phyloP scores from a whole-genome alignment of 2,888 invertebrate species.

The Drosophila formosana region DNA sequence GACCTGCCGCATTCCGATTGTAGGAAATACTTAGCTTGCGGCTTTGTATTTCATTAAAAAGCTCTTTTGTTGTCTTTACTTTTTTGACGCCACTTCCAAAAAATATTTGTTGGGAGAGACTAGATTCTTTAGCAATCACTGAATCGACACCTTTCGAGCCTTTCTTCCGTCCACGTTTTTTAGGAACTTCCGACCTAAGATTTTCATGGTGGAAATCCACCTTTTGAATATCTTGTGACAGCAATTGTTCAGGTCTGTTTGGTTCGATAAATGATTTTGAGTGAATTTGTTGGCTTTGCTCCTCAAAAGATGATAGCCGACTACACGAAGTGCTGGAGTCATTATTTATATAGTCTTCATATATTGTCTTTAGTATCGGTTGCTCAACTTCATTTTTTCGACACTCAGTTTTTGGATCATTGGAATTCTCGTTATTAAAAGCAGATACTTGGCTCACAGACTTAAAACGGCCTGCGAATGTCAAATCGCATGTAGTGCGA shows the following conservation, averaged over 20 bases:
- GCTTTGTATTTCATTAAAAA: conserved; percentile 84
- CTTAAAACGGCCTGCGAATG: conserved; percentile 84
- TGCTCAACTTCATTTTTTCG: conserved; percentile 26
- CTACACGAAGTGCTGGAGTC: conserved; percentile 81
- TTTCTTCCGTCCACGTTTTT: conserved; percentile 84
- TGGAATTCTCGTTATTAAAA: conserved; percentile 28
- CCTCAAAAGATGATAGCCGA: conserved; percentile 70
- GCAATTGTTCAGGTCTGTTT: conserved; percentile 19
- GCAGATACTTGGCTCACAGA: conserved; percentile 53
- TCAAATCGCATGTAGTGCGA: conserved; percentile 71
- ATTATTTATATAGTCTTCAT: conserved; percentile 54
- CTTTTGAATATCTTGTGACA: conserved; percentile 11
- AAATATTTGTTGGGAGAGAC: conserved; percentile 81
- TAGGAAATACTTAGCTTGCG: conserved; percentile 71
- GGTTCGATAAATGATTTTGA: conserved; percentile 55
- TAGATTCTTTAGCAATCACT: conserved; percentile 81
- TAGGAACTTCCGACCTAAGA: conserved; percentile 60
- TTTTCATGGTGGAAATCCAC: conserved; percentile 8
- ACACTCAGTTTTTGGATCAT: conserved; percentile 26
- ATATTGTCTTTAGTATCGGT: conserved; percentile 23
- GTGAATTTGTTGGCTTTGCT: conserved; percentile 41
- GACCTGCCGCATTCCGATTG: conserved; percentile 42
- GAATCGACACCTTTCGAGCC: conserved; percentile 84
- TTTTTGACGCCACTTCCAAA: conserved; percentile 82
- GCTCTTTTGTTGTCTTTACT: conserved; percentile 85